Evolutionary conservation across 2,797 vertebrate species (phyloP).

Genomic region (Micrastur ruficollis): DNA sequence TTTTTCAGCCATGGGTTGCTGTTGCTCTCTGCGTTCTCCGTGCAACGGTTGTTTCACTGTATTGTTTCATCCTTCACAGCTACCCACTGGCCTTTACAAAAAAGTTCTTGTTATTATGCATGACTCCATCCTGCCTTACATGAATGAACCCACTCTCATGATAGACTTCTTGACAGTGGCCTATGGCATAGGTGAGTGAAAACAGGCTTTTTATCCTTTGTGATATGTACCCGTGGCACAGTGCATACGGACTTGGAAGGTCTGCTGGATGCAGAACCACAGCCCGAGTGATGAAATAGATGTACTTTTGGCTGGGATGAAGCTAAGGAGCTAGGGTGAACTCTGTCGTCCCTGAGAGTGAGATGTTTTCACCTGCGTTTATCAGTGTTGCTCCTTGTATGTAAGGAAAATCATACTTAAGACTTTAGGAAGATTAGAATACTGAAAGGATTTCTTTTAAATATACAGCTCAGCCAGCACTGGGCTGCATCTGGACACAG

Average conservation of each 20-base stretch:
- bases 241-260: background rate
- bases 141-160: conserved; percentile 92
- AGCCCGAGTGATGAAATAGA: background rate
- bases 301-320: background rate
- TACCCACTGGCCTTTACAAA: conserved; percentile 89
- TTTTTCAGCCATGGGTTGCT: background rate
- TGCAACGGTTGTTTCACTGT: background rate
- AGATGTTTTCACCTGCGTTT: background rate
- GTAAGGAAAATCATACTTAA: background rate
- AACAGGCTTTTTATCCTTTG: background rate
- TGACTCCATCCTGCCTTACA: conserved; percentile 88
- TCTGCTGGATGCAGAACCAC: background rate
- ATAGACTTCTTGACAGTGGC: conserved; percentile 93
- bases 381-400: background rate
- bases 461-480: background rate
- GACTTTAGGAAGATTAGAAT: background rate
- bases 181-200: conserved; percentile 86
- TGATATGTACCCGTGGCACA: background rate
- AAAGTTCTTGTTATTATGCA: conserved; percentile 90
- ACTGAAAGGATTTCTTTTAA: background rate
- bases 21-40: background rate
- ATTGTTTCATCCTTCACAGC: conserved; percentile 67
- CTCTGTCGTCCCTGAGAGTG: background rate
- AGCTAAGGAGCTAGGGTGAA: background rate
- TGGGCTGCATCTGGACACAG: background rate